phyloP scores from a whole-genome alignment of 1,140 invertebrate species.

The Scaptomyza montana region DNA sequence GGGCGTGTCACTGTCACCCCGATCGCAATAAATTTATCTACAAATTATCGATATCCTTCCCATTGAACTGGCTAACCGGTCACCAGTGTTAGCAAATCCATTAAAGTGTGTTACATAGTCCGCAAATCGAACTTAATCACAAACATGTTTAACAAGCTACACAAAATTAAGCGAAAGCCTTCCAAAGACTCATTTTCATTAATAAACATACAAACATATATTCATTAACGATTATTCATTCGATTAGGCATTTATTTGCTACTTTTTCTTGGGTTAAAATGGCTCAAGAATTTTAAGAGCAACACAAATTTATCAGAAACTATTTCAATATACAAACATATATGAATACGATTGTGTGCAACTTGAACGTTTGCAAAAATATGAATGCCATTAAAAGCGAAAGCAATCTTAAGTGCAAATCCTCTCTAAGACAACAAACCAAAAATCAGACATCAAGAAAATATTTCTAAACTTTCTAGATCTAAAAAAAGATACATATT shows the following conservation, averaged over 20 bases:
- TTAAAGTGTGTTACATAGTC: slow-evolving; percentile 30
- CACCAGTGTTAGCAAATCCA: slow-evolving; percentile 51
- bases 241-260: background rate
- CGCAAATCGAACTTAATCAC: slow-evolving; percentile 64
- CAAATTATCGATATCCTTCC: slow-evolving; percentile 72
- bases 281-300: slow-evolving; percentile 19
- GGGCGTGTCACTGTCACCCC: slow-evolving; percentile 57
- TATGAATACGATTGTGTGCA: too few species aligned
- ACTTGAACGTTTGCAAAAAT: too few species aligned
- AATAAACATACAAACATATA: background rate
- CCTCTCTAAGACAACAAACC: too few species aligned
- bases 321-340: too few species aligned
- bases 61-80: slow-evolving; percentile 3
- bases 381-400: too few species aligned
- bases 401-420: too few species aligned
- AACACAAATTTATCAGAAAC: background rate
- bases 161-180: too few species aligned
- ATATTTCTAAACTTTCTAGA: too few species aligned
- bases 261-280: slow-evolving; percentile 9
- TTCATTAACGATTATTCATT: slow-evolving; percentile 4
- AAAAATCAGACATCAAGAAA: too few species aligned
- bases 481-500: too few species aligned
- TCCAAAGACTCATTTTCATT: background rate
- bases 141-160: slow-evolving; percentile 34
- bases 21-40: slow-evolving; percentile 74